Base-by-base conservation (phyloP, 2,888 invertebrate species). In the Charanyca ferruginea region DNA sequence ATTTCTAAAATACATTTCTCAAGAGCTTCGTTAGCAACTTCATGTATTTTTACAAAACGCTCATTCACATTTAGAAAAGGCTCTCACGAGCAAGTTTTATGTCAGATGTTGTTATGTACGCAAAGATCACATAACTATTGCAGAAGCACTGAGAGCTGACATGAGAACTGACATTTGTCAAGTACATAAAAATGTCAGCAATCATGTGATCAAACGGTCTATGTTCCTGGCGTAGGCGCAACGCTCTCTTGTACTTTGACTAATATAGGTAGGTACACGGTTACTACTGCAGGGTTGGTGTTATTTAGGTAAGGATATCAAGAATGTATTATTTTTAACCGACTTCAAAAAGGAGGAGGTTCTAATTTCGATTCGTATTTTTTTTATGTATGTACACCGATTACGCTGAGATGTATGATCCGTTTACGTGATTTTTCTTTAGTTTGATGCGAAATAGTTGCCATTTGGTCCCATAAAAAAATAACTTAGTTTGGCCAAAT, bases 221-320 rank as follows among this genome's bases (percentile, higher is more conserved):
- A 71, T 59, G 54, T 67, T 62, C 49, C 67, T 54, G 60, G 80
- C 73, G 81, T 87, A 87, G 87, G 87, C 84, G 85, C 84, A 75
- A 59, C 54, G 51, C 35, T 66, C 67, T 59, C 63, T 66, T 57
- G 73, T 75, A 59, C 66, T 66, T 62, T 60, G 57, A 58, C 28
- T 70, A 60, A 75, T 71, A 51, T 57, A 48, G 13, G 22, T 49
- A 49, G 25, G 47, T 32, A 62, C 42, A 64, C 60, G 42, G 20
- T 44, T 38, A 49, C 38, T 44, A 38, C 42, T 20, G 5, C 66
- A 81, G 80, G 81, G 82, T 60, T 82, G 77, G 35, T 41, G 22
- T 41, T 57, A 35, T 47, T 42, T 28, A 52, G 4, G 7, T 4
- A 38, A n/a, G 38, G 35, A 13, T 8, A 35, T 20, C 1, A 35